Base-by-base conservation (phyloP, 1,140 invertebrate genomes). In the Branchinecta lynchi region DNA sequence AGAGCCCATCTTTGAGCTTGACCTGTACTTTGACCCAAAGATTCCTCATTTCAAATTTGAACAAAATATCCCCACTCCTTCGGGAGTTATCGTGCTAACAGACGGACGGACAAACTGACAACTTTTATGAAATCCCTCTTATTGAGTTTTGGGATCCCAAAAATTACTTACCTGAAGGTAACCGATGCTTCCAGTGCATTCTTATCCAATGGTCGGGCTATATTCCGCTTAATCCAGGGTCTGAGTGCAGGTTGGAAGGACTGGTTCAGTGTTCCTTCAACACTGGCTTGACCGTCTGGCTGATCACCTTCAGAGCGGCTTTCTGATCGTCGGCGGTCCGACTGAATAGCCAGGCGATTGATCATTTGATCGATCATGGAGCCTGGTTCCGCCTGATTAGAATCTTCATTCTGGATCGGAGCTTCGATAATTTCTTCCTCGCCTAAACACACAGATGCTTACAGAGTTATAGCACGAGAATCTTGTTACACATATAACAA, bases 311-410 rank as follows among this genome's bases (percentile, higher is more conserved):
- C 51, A 15, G 51, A 12, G 12, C 51, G 51, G 17, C 51, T 60
- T 60, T 60, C 51, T 15, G 51, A 60, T 60, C 12, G 12, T 20
- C 51, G 12, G 2, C 51, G 12, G 17, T 60, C 51, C 3, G 51
- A 79, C 71, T 80, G 75, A 51, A 78, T 73, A 21, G 86, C 87
- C 65, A 90, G 77, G 20, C 85, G 83, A 71, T 86, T 83, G 67
- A 90, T 89, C 79, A 89, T 81, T 68, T 85, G 80, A 76, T 90
- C 88, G 68, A 90, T 87, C 69, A 87, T 86, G 0, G 85, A 86
- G 70, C 86, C 79, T 44, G 81, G 79, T 71, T 79, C 79, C 43
- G 66, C 51, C 17, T 20, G 51, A 60, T 60, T 60, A 2, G 51
- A 15, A 15, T 60, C 51, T 3, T 60, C 51, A 60, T 60, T 60